Evolutionary conservation across 2,888 invertebrate genomes (phyloP).

Genomic region (Pandemis corylana): DNA sequence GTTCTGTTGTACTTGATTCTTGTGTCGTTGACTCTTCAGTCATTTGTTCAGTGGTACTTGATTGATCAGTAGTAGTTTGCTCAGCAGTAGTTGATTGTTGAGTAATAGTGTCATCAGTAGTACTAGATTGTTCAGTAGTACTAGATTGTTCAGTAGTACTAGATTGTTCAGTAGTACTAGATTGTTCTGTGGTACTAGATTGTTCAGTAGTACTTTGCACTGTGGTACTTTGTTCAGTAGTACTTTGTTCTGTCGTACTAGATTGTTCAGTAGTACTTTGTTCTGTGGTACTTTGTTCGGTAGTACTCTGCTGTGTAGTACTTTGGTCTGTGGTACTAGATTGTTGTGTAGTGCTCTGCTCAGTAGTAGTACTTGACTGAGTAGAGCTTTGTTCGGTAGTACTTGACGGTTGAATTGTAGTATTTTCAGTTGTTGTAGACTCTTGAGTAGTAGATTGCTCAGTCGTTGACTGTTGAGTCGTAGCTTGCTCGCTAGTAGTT

Average conservation of each 20-base stretch:
- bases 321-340: constrained; percentile 39
- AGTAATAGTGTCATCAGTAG: constrained; percentile 9
- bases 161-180: constrained; percentile 35
- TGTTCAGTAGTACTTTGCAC: constrained; percentile 48
- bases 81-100: constrained; percentile 37
- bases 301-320: constrained; percentile 44
- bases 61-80: constrained; percentile 29
- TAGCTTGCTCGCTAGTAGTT: constrained; percentile 35
- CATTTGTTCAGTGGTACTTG: constrained; percentile 22
- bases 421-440: constrained; percentile 45
- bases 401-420: constrained; percentile 47
- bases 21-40: constrained; percentile 31
- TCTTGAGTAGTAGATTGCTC: constrained; percentile 46
- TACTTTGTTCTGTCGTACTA: constrained; percentile 49
- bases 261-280: constrained; percentile 45
- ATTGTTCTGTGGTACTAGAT: constrained; percentile 50
- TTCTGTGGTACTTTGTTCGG: constrained; percentile 41
- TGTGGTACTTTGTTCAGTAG: constrained; percentile 46
- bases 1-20: constrained; percentile 36
- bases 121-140: constrained; percentile 28
- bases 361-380: constrained; percentile 42
- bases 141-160: constrained; percentile 20
- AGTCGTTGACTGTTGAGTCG: constrained; percentile 25
- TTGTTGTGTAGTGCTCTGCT: constrained; percentile 36
- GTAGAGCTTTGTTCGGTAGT: constrained; percentile 48